Evolutionary conservation across 2,797 vertebrate species (phyloP).

Genomic region (Staurois parvus): DNA sequence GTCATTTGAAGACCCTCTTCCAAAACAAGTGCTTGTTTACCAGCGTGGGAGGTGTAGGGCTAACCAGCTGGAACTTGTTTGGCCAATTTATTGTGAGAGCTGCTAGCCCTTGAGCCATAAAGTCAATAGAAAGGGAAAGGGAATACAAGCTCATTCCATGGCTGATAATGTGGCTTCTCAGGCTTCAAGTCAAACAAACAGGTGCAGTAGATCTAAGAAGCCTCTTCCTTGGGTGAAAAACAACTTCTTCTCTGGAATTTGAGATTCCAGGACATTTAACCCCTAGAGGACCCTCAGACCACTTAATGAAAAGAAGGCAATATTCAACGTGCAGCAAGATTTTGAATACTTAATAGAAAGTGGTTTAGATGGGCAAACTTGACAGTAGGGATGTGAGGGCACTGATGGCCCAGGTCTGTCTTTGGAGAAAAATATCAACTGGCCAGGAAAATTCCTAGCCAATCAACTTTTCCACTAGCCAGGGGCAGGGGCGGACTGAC

Average conservation of each 20-base stretch:
- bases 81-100: constrained; percentile 44
- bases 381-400: no score
- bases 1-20: constrained; percentile 29
- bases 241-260: constrained; percentile 17
- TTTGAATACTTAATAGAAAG: no score
- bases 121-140: constrained; percentile 59
- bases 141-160: constrained; percentile 32
- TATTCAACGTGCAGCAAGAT: no score
- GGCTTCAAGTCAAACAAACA: constrained; percentile 23
- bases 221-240: constrained; percentile 14
- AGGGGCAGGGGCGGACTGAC: no score
- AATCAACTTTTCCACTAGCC: no score
- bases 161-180: constrained; percentile 3
- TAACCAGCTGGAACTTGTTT: constrained; percentile 45
- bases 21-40: constrained; percentile 48
- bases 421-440: no score
- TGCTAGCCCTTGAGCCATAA: constrained; percentile 44
- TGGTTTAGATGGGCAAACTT: no score
- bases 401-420: no score
- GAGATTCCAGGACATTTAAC: not conserved
- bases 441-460: no score
- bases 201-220: constrained; percentile 4
- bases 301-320: no score
- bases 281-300: not conserved
- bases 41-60: not conserved